Percentiles rank a stretch among this genome's conserved stretches.
phyloP scores from a whole-genome alignment of 2,888 invertebrate species.

The Acanthosepion esculentum region DNA sequence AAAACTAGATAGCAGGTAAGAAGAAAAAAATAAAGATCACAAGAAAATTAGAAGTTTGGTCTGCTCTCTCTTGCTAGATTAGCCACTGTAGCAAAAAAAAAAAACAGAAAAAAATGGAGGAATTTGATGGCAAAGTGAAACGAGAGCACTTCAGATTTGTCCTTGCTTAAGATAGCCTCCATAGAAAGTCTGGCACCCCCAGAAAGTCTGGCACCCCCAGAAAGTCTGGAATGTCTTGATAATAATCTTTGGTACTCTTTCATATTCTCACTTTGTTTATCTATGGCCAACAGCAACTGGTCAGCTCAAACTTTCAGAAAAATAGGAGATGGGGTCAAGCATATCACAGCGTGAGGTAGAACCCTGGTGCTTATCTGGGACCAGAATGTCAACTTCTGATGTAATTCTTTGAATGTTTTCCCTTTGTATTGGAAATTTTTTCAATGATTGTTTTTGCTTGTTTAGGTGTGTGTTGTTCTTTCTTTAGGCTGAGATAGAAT shows the following conservation, averaged over 20 bases:
- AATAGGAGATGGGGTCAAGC: not conserved
- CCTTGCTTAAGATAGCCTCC: not conserved
- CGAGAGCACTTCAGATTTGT: not conserved
- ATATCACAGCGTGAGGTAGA: not conserved
- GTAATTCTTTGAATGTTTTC: not conserved
- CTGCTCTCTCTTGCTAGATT: not conserved
- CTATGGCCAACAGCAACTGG: constrained; percentile 33
- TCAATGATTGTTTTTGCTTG: not conserved
- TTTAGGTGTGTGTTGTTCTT: not conserved
- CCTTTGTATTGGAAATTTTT: not conserved
- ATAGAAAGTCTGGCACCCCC: too few relatives aligned
- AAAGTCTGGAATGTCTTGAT: not conserved
- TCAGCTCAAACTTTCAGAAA: not conserved
- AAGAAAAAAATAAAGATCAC: not conserved
- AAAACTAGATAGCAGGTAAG: not conserved
- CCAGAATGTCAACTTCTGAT: not conserved
- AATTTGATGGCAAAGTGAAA: not conserved
- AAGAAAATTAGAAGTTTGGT: not conserved
- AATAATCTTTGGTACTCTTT: not conserved
- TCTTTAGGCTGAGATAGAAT: not conserved
- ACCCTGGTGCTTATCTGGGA: not conserved
- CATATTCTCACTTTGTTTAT: not conserved
- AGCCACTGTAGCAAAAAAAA: not conserved
- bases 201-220: not conserved
- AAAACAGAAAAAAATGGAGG: not conserved